phyloP scores from a whole-genome alignment of 2,888 invertebrate species.

The Galerucella calmariensis region DNA sequence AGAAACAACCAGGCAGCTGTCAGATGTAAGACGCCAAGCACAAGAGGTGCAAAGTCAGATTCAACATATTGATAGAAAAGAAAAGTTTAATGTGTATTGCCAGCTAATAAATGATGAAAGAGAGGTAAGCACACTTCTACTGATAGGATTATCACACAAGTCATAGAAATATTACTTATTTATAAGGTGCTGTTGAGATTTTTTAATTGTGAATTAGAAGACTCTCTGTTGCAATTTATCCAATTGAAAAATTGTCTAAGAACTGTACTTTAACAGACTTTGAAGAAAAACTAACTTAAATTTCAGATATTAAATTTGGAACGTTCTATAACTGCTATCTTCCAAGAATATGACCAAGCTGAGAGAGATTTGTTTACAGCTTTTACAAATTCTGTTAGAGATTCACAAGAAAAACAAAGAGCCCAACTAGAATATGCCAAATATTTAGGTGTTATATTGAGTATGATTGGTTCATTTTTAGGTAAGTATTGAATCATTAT shows the following conservation, averaged over 20 bases:
- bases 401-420: slow-evolving; percentile 85
- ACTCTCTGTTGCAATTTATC: too few relatives aligned
- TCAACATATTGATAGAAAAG: slow-evolving; percentile 81
- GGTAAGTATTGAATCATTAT: slow-evolving; percentile 11
- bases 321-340: slow-evolving; percentile 70
- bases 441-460: slow-evolving; percentile 72
- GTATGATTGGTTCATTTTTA: slow-evolving; percentile 60
- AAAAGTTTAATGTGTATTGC: slow-evolving; percentile 75
- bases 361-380: slow-evolving; percentile 80
- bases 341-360: slow-evolving; percentile 75
- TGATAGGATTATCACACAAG: neutral
- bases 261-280: too few relatives aligned
- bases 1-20: slow-evolving; percentile 71
- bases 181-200: neutral
- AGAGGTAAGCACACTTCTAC: slow-evolving; percentile 62
- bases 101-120: slow-evolving; percentile 78
- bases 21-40: slow-evolving; percentile 72
- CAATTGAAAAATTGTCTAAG: too few relatives aligned
- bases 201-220: neutral
- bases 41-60: slow-evolving; percentile 80
- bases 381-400: slow-evolving; percentile 79
- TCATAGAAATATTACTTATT: slow-evolving; percentile 5
- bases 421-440: slow-evolving; percentile 85
- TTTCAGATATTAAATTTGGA: slow-evolving; percentile 72
- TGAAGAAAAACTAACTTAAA: slow-evolving; percentile 3